Percentiles rank a stretch among this genome's conserved stretches.
Evolutionary conservation across 2,797 vertebrate species (phyloP).

Genomic region (Acrocephalus scirpaceus): DNA sequence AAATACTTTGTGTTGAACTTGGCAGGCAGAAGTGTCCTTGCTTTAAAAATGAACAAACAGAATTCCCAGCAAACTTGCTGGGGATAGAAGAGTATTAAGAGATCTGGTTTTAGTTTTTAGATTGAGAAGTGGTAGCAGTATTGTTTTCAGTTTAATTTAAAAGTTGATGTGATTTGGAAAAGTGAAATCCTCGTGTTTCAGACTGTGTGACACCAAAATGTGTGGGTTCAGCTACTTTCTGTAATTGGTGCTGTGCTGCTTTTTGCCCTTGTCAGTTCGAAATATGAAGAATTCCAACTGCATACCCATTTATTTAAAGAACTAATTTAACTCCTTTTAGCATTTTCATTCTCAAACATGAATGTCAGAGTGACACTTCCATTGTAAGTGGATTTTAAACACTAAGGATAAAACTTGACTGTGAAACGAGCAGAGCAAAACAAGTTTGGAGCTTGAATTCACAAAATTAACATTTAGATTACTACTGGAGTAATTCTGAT

Average conservation of each 20-base stretch:
- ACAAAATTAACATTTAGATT: neutral
- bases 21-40: constrained; percentile 79
- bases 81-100: constrained; percentile 26
- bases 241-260: constrained; percentile 42
- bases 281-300: constrained; percentile 30
- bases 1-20: constrained; percentile 77
- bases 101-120: constrained; percentile 43
- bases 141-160: constrained; percentile 44
- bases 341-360: neutral
- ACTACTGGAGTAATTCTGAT: constrained; percentile 30
- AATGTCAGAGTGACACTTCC: constrained; percentile 34
- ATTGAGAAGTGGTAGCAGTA: constrained; percentile 55
- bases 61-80: neutral
- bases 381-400: constrained; percentile 56
- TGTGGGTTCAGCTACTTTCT: constrained; percentile 6
- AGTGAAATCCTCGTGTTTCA: constrained; percentile 8
- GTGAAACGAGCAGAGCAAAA: constrained; percentile 35
- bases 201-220: constrained; percentile 17
- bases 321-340: constrained; percentile 3
- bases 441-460: neutral
- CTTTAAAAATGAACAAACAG: constrained; percentile 42
- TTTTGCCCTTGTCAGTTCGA: constrained; percentile 54
- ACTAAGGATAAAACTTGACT: constrained; percentile 44
- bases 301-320: constrained; percentile 30
- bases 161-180: neutral